Conservation (phyloP, 2,888 invertebrate genomes). For the Brenthis hecate region DNA sequence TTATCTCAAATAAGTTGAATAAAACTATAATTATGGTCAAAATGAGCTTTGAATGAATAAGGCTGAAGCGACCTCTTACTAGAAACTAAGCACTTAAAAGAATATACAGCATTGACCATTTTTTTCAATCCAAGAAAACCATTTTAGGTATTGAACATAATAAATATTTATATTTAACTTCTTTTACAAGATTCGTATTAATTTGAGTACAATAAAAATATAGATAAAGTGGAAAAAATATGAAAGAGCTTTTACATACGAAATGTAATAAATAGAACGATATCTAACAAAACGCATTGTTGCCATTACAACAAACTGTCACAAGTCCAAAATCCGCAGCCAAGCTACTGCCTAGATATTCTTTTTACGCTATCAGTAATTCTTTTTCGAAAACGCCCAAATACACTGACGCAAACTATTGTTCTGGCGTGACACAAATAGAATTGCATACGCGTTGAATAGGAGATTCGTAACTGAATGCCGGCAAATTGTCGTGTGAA, state of each 20-base stretch:
- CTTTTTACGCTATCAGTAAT: constrained; percentile 23
- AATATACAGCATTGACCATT: too few relatives aligned
- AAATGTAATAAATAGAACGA: not conserved
- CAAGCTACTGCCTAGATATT: constrained; percentile 6
- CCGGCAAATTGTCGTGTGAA: constrained; percentile 38
- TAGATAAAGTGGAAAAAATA: not conserved
- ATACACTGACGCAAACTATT: constrained; percentile 26
- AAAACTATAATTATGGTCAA: too few relatives aligned
- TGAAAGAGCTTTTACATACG: not conserved
- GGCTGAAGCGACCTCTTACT: too few relatives aligned
- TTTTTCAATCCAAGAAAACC: too few relatives aligned
- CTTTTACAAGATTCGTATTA: not conserved
- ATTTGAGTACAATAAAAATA: not conserved
- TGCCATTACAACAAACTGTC: constrained; percentile 1
- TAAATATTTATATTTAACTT: not conserved
- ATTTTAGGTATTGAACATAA: not conserved
- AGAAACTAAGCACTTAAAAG: too few relatives aligned
- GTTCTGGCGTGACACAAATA: constrained; percentile 31
- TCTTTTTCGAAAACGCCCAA: constrained; percentile 25
- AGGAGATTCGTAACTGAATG: constrained; percentile 40
- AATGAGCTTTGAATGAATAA: too few relatives aligned
- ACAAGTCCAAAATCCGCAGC: constrained; percentile 11
- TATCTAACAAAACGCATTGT: constrained; percentile 13
- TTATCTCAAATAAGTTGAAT: too few relatives aligned
- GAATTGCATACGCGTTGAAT: constrained; percentile 41